Evolutionary conservation across 2,888 invertebrate species (phyloP).

Genomic region (Trissoscelio sp.): DNA sequence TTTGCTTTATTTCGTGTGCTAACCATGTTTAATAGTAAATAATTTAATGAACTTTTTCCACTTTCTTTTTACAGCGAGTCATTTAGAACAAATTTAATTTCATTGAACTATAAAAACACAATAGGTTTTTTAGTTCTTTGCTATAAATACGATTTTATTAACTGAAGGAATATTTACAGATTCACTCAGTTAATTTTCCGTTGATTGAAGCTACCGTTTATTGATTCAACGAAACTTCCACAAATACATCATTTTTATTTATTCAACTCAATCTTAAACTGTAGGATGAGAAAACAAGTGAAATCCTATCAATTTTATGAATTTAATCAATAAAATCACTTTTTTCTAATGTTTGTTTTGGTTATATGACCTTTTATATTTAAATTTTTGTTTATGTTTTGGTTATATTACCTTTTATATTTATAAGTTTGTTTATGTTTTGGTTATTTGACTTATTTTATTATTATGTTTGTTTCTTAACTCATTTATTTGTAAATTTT

Average conservation of each 20-base stretch:
- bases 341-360: too few relatives aligned
- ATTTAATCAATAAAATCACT: too few relatives aligned
- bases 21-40: not conserved
- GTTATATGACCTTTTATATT: too few relatives aligned
- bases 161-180: slow-evolving; percentile 19
- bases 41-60: not conserved
- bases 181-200: slow-evolving; percentile 11
- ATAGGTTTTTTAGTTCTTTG: not conserved
- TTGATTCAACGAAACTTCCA: not conserved
- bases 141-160: not conserved
- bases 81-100: slow-evolving; percentile 4
- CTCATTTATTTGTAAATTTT: too few relatives aligned
- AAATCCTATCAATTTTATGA: too few relatives aligned
- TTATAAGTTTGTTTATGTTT: too few relatives aligned
- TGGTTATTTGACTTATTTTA: too few relatives aligned
- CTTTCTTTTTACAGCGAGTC: not conserved
- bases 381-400: too few relatives aligned
- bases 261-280: not conserved
- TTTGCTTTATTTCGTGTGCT: too few relatives aligned
- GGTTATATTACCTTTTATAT: too few relatives aligned
- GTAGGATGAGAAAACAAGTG: not conserved
- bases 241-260: not conserved
- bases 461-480: too few relatives aligned
- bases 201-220: slow-evolving; percentile 2
- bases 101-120: not conserved